Base-by-base conservation (phyloP, 1,140 invertebrate genomes). In the Scaptomyza pallida region DNA sequence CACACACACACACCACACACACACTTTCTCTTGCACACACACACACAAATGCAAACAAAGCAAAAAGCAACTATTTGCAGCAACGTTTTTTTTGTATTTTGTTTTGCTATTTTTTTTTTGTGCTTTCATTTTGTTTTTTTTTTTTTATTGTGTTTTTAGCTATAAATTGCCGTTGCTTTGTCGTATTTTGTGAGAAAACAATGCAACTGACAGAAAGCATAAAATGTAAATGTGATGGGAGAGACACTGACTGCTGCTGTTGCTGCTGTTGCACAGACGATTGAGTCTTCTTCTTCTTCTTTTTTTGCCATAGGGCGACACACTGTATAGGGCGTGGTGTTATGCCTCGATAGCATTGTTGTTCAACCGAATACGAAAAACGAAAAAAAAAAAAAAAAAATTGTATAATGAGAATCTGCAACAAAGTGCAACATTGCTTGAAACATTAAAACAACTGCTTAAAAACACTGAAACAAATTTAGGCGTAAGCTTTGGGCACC, bases 111-210 rank as follows among this genome's bases (percentile, higher is more conserved):
- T 16, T 43, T n/a, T n/a, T n/a, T n/a, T n/a, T n/a, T n/a, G n/a
- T n/a, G n/a, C n/a, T n/a, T n/a, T n/a, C n/a, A n/a, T n/a, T n/a
- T 43, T 43, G 13, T 43, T 16, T 16, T 1, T 43, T 43, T 16
- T 17, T 16, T 43, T 17, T 17, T 17, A 43, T 43, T 16, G 44
- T 61, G n/a, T n/a, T n/a, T n/a, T n/a, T n/a, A 75, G 65, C 63
- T 85, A 64, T 55, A 68, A 73, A 86, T 71, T 68, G 72, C 37
- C 50, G 35, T 45, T 72, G 54, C 68, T 75, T 75, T 75, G 72
- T 75, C 61, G 72, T 72, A 26, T 37, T 44, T 35, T 43, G 23
- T 23, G 15, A 35, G 30, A 33, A 57, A 72, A 72, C 62, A 72
- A 59, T 72, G 70, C 70, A 30, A 35, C 43, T 72, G 63, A 72